phyloP scores from a whole-genome alignment of 2,113 vertebrate genomes.

The Egretta garzetta region DNA sequence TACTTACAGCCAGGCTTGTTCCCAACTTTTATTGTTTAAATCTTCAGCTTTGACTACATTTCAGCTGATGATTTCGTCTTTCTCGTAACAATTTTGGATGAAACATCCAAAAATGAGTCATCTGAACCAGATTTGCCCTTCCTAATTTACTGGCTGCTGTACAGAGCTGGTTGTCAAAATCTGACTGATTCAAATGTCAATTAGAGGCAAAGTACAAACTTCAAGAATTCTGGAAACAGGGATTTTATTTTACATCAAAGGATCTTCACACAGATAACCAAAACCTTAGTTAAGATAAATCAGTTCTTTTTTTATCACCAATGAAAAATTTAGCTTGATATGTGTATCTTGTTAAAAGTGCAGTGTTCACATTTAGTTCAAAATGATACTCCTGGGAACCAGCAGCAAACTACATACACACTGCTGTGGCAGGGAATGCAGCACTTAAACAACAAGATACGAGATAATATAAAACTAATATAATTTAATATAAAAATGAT shows the following conservation, averaged over 20 bases:
- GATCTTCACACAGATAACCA: background rate
- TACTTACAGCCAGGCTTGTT: background rate
- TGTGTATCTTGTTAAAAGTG: background rate
- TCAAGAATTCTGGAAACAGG: background rate
- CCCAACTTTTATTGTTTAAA: background rate
- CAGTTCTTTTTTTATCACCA: background rate
- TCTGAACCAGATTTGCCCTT: conserved; percentile 18
- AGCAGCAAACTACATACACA: background rate
- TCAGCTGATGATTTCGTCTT: background rate
- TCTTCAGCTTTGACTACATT: background rate
- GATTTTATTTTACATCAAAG: background rate
- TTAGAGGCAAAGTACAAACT: background rate
- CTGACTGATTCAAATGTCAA: background rate
- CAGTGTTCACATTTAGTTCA: background rate
- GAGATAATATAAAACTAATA: background rate
- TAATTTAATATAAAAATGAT: conserved; percentile 23
- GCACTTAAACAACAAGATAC: background rate
- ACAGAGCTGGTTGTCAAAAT: background rate
- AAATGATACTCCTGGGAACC: background rate
- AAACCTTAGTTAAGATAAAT: background rate
- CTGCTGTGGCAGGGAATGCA: background rate
- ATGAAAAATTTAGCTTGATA: background rate
- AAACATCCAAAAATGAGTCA: conserved; percentile 7
- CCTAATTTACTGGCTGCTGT: conserved; percentile 2
- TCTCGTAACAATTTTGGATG: background rate